phyloP scores from a whole-genome alignment of 2,113 vertebrate genomes.

The Nannospalax galili region DNA sequence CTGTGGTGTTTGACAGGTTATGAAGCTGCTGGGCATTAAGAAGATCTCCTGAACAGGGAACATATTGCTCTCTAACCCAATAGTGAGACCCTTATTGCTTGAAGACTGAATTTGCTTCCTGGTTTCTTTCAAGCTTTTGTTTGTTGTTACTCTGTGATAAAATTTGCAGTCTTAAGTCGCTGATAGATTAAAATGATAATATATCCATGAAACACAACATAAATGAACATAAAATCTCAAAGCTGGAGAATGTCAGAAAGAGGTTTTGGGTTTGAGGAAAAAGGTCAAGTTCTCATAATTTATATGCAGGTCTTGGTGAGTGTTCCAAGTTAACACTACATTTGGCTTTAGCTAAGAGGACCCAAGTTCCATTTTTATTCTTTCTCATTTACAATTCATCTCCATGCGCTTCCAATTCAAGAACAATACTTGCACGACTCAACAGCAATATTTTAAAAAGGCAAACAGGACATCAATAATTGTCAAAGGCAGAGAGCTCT shows the following conservation, averaged over 20 bases:
- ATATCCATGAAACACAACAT: constrained; percentile 25
- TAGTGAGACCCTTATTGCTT: neutral
- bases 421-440: constrained; percentile 55
- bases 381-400: constrained; percentile 46
- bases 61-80: constrained; percentile 25
- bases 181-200: constrained; percentile 60
- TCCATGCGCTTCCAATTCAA: constrained; percentile 39
- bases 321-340: neutral
- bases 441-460: constrained; percentile 66
- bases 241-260: constrained; percentile 42
- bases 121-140: constrained; percentile 49
- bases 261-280: constrained; percentile 24
- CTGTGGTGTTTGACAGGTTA: constrained; percentile 21
- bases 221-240: constrained; percentile 9
- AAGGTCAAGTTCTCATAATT: constrained; percentile 20
- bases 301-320: constrained; percentile 26
- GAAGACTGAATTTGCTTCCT: constrained; percentile 29
- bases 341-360: constrained; percentile 55
- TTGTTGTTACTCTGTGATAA: constrained; percentile 9
- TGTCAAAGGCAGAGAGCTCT: neutral
- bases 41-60: constrained; percentile 30
- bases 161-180: neutral
- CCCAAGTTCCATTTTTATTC: constrained; percentile 44
- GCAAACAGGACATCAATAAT: constrained; percentile 26
- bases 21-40: constrained; percentile 20